Conservation (phyloP, 2,113 vertebrate species). For the Pardalotus punctatus region DNA sequence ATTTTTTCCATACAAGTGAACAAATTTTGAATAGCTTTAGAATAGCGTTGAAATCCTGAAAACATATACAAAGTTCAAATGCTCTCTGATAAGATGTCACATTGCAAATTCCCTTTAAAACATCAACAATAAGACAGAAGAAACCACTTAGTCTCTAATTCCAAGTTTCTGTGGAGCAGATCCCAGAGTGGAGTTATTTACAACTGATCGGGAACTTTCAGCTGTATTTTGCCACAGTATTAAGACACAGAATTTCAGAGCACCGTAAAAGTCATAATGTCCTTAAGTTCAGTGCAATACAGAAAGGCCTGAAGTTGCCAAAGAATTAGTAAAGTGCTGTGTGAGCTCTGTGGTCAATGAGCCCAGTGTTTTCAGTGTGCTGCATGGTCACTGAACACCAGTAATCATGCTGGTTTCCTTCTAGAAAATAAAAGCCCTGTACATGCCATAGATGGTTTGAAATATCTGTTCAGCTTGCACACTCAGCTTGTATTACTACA, state of each 20-base stretch:
- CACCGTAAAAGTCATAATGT: background rate
- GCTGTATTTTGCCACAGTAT: background rate
- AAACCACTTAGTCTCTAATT: background rate
- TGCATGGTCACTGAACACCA: background rate
- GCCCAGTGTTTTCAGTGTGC: background rate
- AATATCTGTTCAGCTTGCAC: background rate
- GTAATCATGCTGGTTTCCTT: rapidly evolving
- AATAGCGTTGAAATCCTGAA: background rate
- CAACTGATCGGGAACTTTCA: background rate
- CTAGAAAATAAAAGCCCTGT: background rate
- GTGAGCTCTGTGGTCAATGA: background rate
- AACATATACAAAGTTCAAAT: background rate
- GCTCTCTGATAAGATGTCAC: background rate
- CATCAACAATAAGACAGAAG: background rate
- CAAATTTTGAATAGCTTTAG: background rate
- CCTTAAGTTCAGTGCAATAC: background rate
- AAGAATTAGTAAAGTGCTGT: background rate
- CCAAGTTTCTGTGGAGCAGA: background rate
- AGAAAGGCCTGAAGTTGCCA: background rate
- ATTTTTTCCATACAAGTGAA: background rate
- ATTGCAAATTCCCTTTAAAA: background rate
- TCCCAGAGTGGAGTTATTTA: background rate
- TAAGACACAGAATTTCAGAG: background rate
- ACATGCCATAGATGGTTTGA: background rate
- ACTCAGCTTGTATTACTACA: background rate